Evolutionary conservation across 2,113 vertebrate genomes (phyloP).

Genomic region (Alethe diademata): DNA sequence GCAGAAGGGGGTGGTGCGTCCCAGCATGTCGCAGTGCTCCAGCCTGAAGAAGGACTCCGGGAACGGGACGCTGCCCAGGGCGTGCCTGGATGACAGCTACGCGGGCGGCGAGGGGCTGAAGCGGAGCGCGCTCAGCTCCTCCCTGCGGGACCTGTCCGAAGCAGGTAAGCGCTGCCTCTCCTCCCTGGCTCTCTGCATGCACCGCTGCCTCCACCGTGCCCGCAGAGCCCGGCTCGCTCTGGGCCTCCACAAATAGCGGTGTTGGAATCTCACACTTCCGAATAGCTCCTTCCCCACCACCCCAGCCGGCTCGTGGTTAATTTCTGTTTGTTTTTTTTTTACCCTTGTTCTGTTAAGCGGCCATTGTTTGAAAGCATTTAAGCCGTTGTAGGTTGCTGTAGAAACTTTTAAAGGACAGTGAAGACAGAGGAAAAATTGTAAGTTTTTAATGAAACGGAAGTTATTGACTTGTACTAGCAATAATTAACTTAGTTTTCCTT

Average conservation of each 20-base stretch:
- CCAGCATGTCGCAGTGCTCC: conserved; percentile 90
- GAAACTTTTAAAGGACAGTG: conserved; percentile 35
- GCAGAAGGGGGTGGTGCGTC: conserved; percentile 92
- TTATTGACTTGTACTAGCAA: neutral
- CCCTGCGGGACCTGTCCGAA: conserved; percentile 93
- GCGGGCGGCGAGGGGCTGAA: conserved; percentile 91
- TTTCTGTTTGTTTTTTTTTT: neutral
- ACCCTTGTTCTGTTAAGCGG: neutral
- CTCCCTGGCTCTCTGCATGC: neutral
- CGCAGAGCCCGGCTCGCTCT: neutral
- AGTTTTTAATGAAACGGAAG: neutral
- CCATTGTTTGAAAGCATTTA: neutral
- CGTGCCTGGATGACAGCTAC: conserved; percentile 94
- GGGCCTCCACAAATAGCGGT: neutral
- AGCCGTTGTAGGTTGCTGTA: conserved; percentile 38
- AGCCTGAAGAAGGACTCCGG: conserved; percentile 90
- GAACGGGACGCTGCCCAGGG: conserved; percentile 83
- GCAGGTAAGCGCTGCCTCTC: conserved; percentile 80
- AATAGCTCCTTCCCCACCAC: neutral
- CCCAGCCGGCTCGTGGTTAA: neutral
- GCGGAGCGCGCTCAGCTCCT: conserved; percentile 94
- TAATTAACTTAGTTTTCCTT: neutral
- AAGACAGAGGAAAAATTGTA: conserved; percentile 42
- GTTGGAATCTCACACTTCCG: neutral
- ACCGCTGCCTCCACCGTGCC: neutral